Evolutionary conservation across 2,113 vertebrate species (phyloP).

Genomic region (Amazona guildingii): DNA sequence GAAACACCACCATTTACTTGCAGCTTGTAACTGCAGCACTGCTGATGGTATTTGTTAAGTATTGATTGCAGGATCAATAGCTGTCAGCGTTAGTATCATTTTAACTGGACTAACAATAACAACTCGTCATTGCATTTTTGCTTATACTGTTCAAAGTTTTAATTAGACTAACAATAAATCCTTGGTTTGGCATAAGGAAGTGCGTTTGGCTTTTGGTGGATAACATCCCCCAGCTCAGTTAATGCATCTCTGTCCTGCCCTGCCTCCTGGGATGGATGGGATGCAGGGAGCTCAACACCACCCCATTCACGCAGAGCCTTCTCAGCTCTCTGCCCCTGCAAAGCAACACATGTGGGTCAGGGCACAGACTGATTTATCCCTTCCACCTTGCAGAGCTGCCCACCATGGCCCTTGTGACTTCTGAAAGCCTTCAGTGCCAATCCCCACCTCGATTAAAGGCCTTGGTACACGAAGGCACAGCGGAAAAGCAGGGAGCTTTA

Average conservation of each 20-base stretch:
- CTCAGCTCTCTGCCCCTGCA: not conserved
- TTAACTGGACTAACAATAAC: not conserved
- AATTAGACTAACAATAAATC: not conserved
- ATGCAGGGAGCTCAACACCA: not conserved
- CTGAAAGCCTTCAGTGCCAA: not conserved
- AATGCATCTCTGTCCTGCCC: not conserved
- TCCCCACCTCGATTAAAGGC: not conserved
- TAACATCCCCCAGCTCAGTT: not conserved
- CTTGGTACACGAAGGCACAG: not conserved
- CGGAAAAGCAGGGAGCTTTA: not conserved
- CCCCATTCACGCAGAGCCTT: not conserved
- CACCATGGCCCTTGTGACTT: accelerated
- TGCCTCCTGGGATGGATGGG: not conserved
- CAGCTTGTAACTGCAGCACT: not conserved
- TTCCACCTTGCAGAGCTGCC: not conserved
- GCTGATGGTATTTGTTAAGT: not conserved
- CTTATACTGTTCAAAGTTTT: not conserved
- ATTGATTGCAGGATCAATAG: not conserved
- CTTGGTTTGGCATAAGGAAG: not conserved
- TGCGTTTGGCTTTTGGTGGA: not conserved
- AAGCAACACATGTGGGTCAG: not conserved
- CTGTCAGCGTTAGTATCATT: not conserved
- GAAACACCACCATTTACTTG: not conserved
- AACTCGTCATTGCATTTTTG: not conserved
- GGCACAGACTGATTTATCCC: not conserved